These are phyloP conservation scores for Alligator sinensis DNA, from an alignment of 2,113 vertebrate genomes.

Conservation along the genomic window DNA sequence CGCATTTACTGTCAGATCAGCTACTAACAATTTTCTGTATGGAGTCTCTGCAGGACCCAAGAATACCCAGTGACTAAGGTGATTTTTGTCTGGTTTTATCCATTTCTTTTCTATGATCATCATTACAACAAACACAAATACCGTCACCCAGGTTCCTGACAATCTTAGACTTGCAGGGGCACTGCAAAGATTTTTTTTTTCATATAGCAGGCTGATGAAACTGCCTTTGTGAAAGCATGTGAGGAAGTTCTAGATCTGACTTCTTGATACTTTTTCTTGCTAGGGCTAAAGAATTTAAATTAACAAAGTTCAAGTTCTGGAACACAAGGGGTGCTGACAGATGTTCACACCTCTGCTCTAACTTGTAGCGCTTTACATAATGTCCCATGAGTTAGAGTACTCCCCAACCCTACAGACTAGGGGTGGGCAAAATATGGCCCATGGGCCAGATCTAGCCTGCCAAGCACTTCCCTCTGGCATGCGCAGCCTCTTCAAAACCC, in stretches of 20 bases:
- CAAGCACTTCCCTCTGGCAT: too few species aligned
- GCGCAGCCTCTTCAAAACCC: too few species aligned
- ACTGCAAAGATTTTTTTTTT: too few species aligned
- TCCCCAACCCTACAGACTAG: too few species aligned
- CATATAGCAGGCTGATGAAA: neutral
- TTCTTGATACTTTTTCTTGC: neutral
- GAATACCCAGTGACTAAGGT: neutral
- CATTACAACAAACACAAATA: neutral
- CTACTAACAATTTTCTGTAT: neutral
- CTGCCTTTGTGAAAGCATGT: neutral
- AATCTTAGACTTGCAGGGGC: neutral
- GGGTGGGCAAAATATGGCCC: too few species aligned
- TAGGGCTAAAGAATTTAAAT: neutral
- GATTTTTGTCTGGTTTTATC: accelerated
- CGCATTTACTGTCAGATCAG: neutral
- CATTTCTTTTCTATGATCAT: accelerated
- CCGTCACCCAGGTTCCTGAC: neutral
- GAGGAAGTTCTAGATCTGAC: neutral
- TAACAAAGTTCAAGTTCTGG: neutral
- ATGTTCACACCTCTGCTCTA: too few species aligned
- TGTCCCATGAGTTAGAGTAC: too few species aligned
- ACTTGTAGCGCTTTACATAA: too few species aligned
- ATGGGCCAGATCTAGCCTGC: too few species aligned
- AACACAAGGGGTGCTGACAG: neutral
- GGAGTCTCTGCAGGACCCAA: neutral